phyloP scores from a whole-genome alignment of 2,113 vertebrate species.

The Shinisaurus crocodilurus region DNA sequence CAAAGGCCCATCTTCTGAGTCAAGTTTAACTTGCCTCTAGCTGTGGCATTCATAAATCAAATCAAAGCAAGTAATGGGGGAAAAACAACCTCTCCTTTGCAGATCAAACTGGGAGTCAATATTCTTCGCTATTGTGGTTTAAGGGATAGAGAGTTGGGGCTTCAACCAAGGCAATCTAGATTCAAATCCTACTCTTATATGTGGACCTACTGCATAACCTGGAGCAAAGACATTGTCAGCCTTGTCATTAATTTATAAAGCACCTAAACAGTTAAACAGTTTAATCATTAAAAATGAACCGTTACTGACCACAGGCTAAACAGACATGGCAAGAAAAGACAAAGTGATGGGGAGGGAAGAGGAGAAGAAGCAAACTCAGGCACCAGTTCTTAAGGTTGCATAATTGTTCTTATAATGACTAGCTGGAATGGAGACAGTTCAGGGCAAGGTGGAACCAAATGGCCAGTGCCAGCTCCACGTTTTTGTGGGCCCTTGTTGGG shows the following conservation, averaged over 20 bases:
- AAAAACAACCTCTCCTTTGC: background rate
- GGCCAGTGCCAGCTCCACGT: background rate
- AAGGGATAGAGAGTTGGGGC: background rate
- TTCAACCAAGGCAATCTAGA: background rate
- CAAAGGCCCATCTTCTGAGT: background rate
- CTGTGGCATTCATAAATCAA: background rate
- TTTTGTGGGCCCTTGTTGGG: too few species aligned
- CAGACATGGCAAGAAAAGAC: background rate
- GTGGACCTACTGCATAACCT: background rate
- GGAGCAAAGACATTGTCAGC: background rate
- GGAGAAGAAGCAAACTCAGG: background rate
- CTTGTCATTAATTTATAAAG: background rate
- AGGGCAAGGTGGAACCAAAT: background rate
- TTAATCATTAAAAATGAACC: background rate
- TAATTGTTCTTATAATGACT: background rate
- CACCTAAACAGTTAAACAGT: background rate
- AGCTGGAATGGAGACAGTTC: background rate
- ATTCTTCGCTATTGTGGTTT: background rate
- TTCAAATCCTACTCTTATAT: background rate
- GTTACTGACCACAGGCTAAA: background rate
- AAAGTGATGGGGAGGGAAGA: background rate
- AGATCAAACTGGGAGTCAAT: background rate
- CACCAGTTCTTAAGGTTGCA: background rate
- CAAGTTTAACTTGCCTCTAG: background rate
- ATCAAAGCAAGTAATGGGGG: background rate